Percentiles rank a stretch among this genome's conserved stretches.
Conservation (phyloP, 2,797 vertebrate species). For the Paguma larvata region DNA sequence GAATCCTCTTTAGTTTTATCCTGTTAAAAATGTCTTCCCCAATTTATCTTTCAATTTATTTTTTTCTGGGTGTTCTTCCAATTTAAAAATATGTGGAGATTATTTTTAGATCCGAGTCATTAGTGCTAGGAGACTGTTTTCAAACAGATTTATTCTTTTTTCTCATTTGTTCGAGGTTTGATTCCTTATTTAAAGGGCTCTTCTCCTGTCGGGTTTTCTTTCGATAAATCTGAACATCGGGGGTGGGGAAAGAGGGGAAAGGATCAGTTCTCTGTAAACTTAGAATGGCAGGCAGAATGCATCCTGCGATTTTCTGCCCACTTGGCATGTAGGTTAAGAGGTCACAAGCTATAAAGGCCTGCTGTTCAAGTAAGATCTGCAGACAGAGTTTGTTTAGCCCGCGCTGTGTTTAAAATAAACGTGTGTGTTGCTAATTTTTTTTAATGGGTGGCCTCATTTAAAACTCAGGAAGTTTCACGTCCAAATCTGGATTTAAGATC, state of each 20-base stretch:
- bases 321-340: not conserved
- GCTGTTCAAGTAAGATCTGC: too few species aligned
- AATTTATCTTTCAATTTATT: conserved; percentile 72
- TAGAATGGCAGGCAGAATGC: not conserved
- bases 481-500: not conserved
- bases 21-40: conserved; percentile 62
- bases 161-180: conserved; percentile 64
- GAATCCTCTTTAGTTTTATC: conserved; percentile 63
- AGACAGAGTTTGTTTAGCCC: not conserved
- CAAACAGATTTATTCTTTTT: conserved; percentile 76
- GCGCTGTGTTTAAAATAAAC: not conserved
- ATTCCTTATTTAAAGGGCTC: conserved; percentile 43
- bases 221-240: not conserved
- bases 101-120: conserved; percentile 82
- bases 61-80: conserved; percentile 72
- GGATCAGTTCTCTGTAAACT: not conserved
- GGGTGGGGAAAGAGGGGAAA: not conserved
- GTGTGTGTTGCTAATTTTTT: not conserved
- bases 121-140: conserved; percentile 73
- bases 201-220: not conserved
- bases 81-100: conserved; percentile 73
- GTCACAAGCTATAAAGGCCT: fast-evolving
- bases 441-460: not conserved
- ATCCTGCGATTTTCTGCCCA: not conserved
- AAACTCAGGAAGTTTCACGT: not conserved